A percentile compares a stretch with the other conserved stretches of the same genome.
phyloP scores from a whole-genome alignment of 1,140 invertebrate species.

The Zelostemma sp. region DNA sequence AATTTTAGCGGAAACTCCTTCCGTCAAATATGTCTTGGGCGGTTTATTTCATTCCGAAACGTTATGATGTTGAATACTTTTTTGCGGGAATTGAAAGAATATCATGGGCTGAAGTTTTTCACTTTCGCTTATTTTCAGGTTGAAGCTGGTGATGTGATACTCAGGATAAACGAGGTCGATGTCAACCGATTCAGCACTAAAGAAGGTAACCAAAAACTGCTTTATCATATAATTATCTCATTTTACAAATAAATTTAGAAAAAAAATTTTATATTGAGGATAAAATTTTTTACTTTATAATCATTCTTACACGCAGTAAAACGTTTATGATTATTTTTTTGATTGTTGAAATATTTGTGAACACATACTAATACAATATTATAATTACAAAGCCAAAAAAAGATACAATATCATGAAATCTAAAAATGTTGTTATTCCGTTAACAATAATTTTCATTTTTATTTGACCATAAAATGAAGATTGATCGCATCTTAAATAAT shows the following conservation, averaged over 20 bases:
- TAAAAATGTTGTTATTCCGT: not conserved
- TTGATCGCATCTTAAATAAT: no score
- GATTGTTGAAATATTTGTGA: no score
- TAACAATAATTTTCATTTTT: not conserved
- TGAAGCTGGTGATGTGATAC: conserved; percentile 91
- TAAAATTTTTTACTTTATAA: not conserved
- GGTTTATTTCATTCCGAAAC: no score
- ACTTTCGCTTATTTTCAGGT: conserved; percentile 79
- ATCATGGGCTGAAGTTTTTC: conserved; percentile 45
- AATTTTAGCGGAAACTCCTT: no score
- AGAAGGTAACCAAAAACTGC: conserved; percentile 77
- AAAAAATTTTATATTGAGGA: not conserved
- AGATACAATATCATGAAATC: not conserved
- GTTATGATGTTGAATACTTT: no score
- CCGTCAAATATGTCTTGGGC: no score
- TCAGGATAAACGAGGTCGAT: conserved; percentile 93
- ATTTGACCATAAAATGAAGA: not conserved
- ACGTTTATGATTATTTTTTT: no score
- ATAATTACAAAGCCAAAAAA: no score
- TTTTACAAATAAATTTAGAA: conserved; percentile 10
- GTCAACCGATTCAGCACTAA: conserved; percentile 91
- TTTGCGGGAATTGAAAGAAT: no score
- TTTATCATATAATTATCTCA: conserved; percentile 14
- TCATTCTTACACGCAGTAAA: no score
- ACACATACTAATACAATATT: no score